Conservation (phyloP, 1,140 invertebrate species). For the Paralvinella palmiformis region DNA sequence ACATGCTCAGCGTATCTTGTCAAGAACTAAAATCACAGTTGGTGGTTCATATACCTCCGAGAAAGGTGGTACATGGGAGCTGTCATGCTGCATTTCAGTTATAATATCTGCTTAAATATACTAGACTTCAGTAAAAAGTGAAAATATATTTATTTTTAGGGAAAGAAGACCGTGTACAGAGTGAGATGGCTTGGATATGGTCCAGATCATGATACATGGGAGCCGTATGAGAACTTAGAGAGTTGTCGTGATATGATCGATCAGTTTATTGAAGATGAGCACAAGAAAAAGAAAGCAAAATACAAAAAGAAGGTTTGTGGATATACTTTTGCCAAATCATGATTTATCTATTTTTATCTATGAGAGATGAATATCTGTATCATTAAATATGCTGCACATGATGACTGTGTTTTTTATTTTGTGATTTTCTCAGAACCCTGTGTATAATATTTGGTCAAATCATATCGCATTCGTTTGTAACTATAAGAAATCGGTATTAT, state of each 20-base stretch:
- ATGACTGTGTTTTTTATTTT: not conserved
- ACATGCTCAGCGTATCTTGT: no score
- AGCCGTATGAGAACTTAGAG: slow-evolving; percentile 6
- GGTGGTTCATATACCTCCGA: no score
- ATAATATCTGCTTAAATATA: no score
- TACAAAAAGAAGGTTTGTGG: not conserved
- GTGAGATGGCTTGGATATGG: slow-evolving; percentile 11
- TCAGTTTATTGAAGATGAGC: slow-evolving; percentile 1
- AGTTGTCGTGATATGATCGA: slow-evolving; percentile 2
- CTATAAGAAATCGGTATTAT: no score
- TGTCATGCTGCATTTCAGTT: no score
- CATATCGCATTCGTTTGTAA: not conserved
- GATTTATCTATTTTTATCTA: not conserved
- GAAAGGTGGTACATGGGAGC: no score
- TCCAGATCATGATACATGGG: slow-evolving; percentile 8
- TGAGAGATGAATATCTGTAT: not conserved
- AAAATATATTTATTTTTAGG: no score
- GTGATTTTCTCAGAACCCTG: not conserved
- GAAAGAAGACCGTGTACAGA: slow-evolving; percentile 11
- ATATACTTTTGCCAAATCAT: not conserved
- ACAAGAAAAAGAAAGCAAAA: slow-evolving; percentile 4
- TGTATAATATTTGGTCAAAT: not conserved
- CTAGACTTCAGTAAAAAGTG: no score
- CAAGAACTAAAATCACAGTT: no score
- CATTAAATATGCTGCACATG: not conserved